These are phyloP conservation scores for Petroica traversi DNA, from an alignment of 2,113 vertebrate species.

Conservation along the genomic window DNA sequence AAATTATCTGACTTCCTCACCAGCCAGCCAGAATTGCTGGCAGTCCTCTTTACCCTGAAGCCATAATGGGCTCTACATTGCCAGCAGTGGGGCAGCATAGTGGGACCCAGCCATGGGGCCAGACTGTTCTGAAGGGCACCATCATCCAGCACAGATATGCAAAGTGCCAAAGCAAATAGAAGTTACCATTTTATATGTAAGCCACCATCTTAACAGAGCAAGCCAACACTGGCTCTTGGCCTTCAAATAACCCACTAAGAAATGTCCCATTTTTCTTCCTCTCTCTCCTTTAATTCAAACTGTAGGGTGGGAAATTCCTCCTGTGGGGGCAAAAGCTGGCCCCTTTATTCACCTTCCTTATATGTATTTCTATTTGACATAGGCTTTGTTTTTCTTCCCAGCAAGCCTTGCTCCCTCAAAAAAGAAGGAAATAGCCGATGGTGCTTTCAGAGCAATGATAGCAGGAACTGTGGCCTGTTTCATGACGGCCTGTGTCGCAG, in stretches of 20 bases:
- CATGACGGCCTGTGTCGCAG: slow-evolving; percentile 88
- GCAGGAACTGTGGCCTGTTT: slow-evolving; percentile 82
- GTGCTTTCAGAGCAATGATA: slow-evolving; percentile 81
- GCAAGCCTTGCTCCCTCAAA: slow-evolving; percentile 81
- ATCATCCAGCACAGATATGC: fast-evolving
- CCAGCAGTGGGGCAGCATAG: not conserved
- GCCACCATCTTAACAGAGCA: not conserved
- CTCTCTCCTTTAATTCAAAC: not conserved
- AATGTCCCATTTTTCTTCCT: not conserved
- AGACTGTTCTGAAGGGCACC: fast-evolving
- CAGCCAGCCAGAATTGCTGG: not conserved
- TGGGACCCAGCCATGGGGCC: fast-evolving
- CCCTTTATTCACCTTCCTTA: not conserved
- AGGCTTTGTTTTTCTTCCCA: slow-evolving; percentile 15
- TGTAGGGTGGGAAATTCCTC: not conserved
- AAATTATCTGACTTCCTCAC: not conserved
- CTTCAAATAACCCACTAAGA: not conserved
- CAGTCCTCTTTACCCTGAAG: not conserved
- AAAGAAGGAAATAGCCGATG: slow-evolving; percentile 75
- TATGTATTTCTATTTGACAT: not conserved
- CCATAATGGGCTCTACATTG: fast-evolving
- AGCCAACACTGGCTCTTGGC: not conserved
- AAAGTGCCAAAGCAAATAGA: not conserved
- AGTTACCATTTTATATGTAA: not conserved
- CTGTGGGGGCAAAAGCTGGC: not conserved